Conservation (phyloP, 2,888 invertebrate genomes). For the Neoscelio sp. region DNA sequence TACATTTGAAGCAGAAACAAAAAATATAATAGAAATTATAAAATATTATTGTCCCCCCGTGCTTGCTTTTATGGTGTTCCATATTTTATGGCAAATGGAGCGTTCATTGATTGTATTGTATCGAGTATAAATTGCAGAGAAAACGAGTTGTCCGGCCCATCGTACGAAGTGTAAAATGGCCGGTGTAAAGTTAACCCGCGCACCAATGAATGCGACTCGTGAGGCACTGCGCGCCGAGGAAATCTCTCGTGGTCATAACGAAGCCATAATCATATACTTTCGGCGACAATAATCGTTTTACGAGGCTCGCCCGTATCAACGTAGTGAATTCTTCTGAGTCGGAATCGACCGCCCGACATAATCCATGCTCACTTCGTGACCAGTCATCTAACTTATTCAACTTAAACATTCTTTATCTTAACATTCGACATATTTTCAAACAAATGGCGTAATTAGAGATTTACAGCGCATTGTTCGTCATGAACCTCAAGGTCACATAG, state of each 20-base stretch:
- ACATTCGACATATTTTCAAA: constrained; percentile 35
- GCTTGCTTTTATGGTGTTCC: not conserved
- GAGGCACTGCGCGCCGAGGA: constrained; percentile 27
- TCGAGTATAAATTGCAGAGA: constrained; percentile 72
- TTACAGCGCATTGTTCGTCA: constrained; percentile 43
- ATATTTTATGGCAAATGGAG: constrained; percentile 12
- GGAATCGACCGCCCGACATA: constrained; percentile 39
- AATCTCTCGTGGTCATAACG: constrained; percentile 78
- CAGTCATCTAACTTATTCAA: constrained; percentile 22
- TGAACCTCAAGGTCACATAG: constrained; percentile 38
- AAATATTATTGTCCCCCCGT: too few relatives aligned
- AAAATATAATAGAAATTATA: too few relatives aligned
- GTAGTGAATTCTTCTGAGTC: constrained; percentile 39
- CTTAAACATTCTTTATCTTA: constrained; percentile 37
- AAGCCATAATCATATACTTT: constrained; percentile 81
- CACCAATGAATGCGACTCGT: constrained; percentile 55
- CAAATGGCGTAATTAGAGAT: constrained; percentile 29
- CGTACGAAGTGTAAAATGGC: constrained; percentile 78
- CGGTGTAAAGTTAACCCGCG: constrained; percentile 77
- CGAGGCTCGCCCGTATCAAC: constrained; percentile 78
- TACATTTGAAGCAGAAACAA: too few relatives aligned
- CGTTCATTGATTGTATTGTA: constrained; percentile 69
- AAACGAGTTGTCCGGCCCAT: constrained; percentile 59
- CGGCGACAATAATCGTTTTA: constrained; percentile 82
- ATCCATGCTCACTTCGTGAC: constrained; percentile 11